Conservation (phyloP, 92 coral and sea anemone species). For the Siderastrea radians region DNA sequence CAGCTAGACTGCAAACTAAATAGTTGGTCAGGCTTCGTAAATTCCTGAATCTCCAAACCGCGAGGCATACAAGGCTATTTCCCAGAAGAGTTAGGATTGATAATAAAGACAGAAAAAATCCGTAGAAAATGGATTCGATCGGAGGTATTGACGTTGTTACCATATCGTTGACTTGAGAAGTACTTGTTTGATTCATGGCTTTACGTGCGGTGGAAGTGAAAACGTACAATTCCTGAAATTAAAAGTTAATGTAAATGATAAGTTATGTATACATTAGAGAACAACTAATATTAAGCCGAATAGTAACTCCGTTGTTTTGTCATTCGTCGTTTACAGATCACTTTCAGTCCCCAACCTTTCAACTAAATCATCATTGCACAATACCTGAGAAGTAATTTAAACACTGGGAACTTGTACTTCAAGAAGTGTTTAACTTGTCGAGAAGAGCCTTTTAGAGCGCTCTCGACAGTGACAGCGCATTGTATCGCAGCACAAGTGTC, state of each 20-base stretch:
- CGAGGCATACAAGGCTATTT: conserved; percentile 87
- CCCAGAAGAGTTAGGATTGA: conserved; percentile 74
- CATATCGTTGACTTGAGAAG: background rate
- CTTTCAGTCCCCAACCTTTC: background rate
- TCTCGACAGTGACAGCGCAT: conserved; percentile 4
- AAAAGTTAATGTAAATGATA: background rate
- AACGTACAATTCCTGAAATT: background rate
- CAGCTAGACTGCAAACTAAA: conserved; percentile 86
- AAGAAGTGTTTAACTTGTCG: conserved; percentile 7
- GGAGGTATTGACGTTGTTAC: conserved; percentile 38
- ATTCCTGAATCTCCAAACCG: conserved; percentile 88
- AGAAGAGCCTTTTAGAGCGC: conserved; percentile 8
- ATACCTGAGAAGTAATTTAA: background rate
- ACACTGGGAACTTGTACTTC: conserved; percentile 6
- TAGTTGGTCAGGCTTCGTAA: conserved; percentile 88
- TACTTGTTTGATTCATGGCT: conserved; percentile 23
- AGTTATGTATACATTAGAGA: conserved; percentile 7
- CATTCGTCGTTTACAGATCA: background rate
- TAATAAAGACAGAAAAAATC: conserved; percentile 55
- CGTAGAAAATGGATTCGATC: conserved; percentile 60
- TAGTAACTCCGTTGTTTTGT: background rate
- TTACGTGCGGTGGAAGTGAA: background rate
- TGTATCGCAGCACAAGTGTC: background rate
- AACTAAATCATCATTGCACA: background rate
- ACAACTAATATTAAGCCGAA: background rate